phyloP scores from a whole-genome alignment of 2,888 invertebrate genomes.

The Xestia rhomboidea region DNA sequence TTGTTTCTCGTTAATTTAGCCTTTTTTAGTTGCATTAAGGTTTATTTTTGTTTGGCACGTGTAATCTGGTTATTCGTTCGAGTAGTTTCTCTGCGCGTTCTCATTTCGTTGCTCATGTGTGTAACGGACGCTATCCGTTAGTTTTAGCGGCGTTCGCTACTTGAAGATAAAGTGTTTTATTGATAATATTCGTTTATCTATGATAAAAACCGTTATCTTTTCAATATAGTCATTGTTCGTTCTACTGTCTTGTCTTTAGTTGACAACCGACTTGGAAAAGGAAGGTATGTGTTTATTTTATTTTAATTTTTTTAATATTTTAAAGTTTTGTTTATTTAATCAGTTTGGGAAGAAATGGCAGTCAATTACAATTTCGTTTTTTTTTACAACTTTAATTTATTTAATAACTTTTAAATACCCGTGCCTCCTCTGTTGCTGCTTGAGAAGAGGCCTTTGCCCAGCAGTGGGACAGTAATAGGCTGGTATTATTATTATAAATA shows the following conservation, averaged over 20 bases:
- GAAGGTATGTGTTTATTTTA: slow-evolving; percentile 47
- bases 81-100: slow-evolving; percentile 37
- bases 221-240: slow-evolving; percentile 47
- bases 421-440: too few species aligned
- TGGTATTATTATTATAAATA: too few species aligned
- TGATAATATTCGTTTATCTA: slow-evolving; percentile 63
- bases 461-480: too few species aligned
- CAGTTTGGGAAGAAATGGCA: neutral
- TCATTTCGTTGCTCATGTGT: slow-evolving; percentile 39
- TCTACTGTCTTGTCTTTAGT: slow-evolving; percentile 36
- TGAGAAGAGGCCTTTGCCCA: too few species aligned
- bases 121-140: slow-evolving; percentile 60
- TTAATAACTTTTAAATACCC: neutral
- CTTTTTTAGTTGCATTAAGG: neutral
- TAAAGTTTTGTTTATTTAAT: neutral
- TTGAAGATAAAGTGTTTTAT: slow-evolving; percentile 34
- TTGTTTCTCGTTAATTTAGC: slow-evolving; percentile 8
- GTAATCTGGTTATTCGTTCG: slow-evolving; percentile 19
- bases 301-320: neutral
- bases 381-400: neutral
- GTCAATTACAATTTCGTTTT: neutral
- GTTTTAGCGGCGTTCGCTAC: slow-evolving; percentile 45
- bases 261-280: slow-evolving; percentile 43
- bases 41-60: slow-evolving; percentile 32
- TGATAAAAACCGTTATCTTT: slow-evolving; percentile 58